Evolutionary conservation across 2,888 invertebrate species (phyloP).

Genomic region (Liposcelis brunnea): DNA sequence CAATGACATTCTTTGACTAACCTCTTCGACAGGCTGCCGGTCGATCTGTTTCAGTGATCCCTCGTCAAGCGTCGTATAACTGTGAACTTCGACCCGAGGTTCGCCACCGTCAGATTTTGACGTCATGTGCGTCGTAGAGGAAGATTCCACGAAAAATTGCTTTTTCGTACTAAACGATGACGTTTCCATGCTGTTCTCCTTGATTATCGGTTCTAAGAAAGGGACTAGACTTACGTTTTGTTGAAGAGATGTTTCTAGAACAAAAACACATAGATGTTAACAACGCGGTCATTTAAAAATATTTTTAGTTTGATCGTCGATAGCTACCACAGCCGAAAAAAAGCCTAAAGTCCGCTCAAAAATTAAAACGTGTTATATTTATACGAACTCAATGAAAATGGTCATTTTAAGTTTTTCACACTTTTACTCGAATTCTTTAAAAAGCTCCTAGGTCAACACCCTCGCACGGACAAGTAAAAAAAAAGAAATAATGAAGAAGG

Average conservation of each 20-base stretch:
- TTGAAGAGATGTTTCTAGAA: not conserved
- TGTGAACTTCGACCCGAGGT: constrained; percentile 34
- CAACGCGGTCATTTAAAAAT: too few relatives aligned
- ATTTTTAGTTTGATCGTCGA: too few relatives aligned
- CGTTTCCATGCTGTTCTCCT: constrained; percentile 25
- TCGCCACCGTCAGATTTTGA: constrained; percentile 23
- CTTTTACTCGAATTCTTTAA: too few relatives aligned
- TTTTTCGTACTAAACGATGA: constrained; percentile 35
- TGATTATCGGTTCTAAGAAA: constrained; percentile 2
- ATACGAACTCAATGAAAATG: not conserved
- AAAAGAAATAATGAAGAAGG: too few relatives aligned
- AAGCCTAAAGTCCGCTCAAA: too few relatives aligned
- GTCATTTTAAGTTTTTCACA: not conserved
- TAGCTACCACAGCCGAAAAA: too few relatives aligned
- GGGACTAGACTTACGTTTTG: constrained; percentile 2
- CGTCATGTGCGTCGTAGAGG: constrained; percentile 27
- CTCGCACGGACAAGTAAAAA: too few relatives aligned
- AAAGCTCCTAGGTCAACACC: too few relatives aligned
- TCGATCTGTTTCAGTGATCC: constrained; percentile 34
- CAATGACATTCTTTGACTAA: constrained; percentile 10
- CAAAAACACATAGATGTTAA: too few relatives aligned
- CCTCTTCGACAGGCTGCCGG: constrained; percentile 32
- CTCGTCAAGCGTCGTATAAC: constrained; percentile 31
- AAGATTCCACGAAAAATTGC: constrained; percentile 35
- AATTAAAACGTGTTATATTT: not conserved